Evolutionary conservation across 2,797 vertebrate species (phyloP).

Genomic region (Graptemys geographica): DNA sequence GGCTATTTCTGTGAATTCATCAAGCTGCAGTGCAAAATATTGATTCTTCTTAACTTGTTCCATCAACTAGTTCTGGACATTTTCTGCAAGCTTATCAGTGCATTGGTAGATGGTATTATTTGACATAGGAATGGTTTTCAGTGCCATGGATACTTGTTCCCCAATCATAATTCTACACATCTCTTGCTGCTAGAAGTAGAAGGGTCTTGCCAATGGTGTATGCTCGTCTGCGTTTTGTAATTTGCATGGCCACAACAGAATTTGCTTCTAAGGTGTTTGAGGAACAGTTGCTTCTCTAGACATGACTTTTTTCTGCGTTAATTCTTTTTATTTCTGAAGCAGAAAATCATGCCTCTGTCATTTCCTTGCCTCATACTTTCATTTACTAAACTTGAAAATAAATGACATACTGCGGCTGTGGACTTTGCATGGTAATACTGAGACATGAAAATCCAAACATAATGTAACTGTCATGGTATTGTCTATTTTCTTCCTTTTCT

Average conservation of each 20-base stretch:
- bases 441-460: neutral
- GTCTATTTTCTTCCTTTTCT: neutral
- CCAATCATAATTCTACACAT: neutral
- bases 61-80: neutral
- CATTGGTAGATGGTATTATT: neutral
- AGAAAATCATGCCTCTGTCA: neutral
- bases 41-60: neutral
- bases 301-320: neutral
- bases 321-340: neutral
- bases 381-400: neutral
- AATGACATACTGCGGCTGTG: neutral
- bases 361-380: neutral
- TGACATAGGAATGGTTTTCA: neutral
- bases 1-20: neutral
- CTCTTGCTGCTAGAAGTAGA: neutral
- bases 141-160: neutral
- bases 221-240: neutral
- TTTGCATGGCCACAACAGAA: neutral
- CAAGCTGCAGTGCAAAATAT: neutral
- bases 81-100: neutral
- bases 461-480: neutral
- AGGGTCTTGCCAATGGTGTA: neutral
- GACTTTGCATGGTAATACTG: neutral
- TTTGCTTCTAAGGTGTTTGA: neutral
- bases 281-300: neutral